Evolutionary conservation across 2,113 vertebrate species (phyloP).

Genomic region (Anoura caudifer): DNA sequence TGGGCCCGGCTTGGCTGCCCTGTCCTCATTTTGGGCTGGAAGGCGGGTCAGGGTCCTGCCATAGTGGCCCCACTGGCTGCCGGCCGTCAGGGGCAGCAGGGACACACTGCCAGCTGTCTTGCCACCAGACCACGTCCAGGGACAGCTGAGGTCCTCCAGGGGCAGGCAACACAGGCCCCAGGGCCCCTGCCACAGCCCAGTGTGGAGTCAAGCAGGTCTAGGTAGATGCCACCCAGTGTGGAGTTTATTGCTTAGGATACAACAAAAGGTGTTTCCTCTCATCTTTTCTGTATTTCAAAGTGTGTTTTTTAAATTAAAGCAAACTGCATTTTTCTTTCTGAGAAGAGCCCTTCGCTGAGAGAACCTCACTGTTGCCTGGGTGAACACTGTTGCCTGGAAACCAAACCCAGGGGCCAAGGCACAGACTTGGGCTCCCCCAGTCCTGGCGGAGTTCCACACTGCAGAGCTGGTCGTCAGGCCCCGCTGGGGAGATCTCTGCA

Average conservation of each 20-base stretch:
- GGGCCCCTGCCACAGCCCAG: neutral
- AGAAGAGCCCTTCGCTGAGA: constrained; percentile 33
- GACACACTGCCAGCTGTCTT: neutral
- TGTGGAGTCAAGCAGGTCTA: neutral
- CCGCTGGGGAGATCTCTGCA: neutral
- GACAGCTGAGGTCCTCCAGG: neutral
- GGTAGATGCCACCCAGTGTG: neutral
- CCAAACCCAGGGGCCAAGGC: constrained; percentile 18
- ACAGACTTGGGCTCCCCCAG: neutral
- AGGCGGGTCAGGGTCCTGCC: neutral
- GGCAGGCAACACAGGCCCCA: neutral
- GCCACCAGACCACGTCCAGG: neutral
- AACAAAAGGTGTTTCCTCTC: constrained; percentile 31
- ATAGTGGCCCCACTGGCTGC: neutral
- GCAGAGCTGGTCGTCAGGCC: neutral
- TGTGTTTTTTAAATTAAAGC: neutral
- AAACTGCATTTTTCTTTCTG: neutral
- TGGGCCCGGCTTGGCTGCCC: constrained; percentile 70
- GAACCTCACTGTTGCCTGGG: neutral
- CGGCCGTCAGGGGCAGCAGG: neutral
- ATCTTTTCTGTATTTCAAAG: constrained; percentile 10
- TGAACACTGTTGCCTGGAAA: neutral
- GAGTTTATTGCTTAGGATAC: constrained; percentile 66
- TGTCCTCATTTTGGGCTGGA: constrained; percentile 68
- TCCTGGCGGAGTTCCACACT: neutral